Conservation (phyloP, 2,797 vertebrate species). For the Lacerta bilineata region DNA sequence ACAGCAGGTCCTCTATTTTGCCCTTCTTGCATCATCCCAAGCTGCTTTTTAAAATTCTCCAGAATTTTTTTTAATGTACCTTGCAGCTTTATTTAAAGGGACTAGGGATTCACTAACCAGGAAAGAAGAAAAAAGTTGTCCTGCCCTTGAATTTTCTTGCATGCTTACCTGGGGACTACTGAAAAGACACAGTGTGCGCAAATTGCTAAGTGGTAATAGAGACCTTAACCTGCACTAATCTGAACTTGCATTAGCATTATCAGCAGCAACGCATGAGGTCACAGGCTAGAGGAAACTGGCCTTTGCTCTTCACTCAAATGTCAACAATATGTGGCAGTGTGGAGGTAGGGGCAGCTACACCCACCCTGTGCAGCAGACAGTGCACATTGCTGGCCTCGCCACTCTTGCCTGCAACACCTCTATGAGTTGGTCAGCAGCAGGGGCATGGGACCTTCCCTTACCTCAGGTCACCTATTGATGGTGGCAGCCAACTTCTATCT, state of each 20-base stretch:
- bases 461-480: background rate
- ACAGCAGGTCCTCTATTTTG: background rate
- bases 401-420: background rate
- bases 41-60: background rate
- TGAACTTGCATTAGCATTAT: background rate
- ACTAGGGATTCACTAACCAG: background rate
- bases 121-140: background rate
- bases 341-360: background rate
- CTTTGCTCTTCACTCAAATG: background rate
- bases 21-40: background rate
- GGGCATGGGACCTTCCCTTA: background rate
- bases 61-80: background rate
- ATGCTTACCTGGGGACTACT: background rate
- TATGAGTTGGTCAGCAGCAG: background rate
- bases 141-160: background rate
- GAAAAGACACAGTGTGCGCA: background rate
- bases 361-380: background rate
- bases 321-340: background rate
- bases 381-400: background rate
- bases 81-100: background rate
- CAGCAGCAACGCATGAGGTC: background rate
- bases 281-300: background rate
- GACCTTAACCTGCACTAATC: background rate
- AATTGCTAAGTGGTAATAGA: background rate
- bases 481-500: background rate